phyloP scores from a whole-genome alignment of 1,140 invertebrate species.

The Drosophila pruinosa region DNA sequence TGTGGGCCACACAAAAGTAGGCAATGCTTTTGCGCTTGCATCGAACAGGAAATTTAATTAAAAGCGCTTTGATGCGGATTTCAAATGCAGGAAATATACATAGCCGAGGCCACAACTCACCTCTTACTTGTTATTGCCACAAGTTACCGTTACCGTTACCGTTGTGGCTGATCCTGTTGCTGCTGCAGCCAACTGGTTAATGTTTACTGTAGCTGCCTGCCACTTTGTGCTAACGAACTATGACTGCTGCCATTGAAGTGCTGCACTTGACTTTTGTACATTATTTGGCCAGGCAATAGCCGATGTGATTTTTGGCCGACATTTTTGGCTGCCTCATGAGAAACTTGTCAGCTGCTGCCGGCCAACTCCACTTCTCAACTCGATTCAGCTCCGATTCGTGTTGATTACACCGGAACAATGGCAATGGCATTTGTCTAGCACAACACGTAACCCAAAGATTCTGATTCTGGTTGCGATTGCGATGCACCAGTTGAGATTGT shows the following conservation, averaged over 20 bases:
- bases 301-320: slow-evolving; percentile 15
- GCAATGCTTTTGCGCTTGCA: slow-evolving; percentile 41
- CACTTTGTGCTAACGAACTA: slow-evolving; percentile 42
- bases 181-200: not conserved
- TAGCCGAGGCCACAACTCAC: slow-evolving; percentile 40
- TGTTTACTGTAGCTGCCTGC: slow-evolving; percentile 2
- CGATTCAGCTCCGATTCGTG: slow-evolving; percentile 9
- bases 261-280: slow-evolving; percentile 66
- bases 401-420: slow-evolving; percentile 67
- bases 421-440: slow-evolving; percentile 49
- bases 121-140: not conserved
- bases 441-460: slow-evolving; percentile 11
- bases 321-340: slow-evolving; percentile 44
- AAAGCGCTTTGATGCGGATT: slow-evolving; percentile 45
- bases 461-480: slow-evolving; percentile 30
- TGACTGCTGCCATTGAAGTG: slow-evolving; percentile 47
- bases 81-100: slow-evolving; percentile 25
- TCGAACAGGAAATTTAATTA: slow-evolving; percentile 75
- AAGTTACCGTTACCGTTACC: not conserved
- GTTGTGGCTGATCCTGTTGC: not conserved
- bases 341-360: slow-evolving; percentile 61
- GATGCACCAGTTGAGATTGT: slow-evolving; percentile 16
- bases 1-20: slow-evolving; percentile 48
- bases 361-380: not conserved
- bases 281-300: slow-evolving; percentile 7